Percentiles rank a stretch among this genome's conserved stretches.
These are phyloP conservation scores for Cardiocondyla obscurior DNA, from an alignment of 1,140 invertebrate genomes.

Conservation along the genomic window DNA sequence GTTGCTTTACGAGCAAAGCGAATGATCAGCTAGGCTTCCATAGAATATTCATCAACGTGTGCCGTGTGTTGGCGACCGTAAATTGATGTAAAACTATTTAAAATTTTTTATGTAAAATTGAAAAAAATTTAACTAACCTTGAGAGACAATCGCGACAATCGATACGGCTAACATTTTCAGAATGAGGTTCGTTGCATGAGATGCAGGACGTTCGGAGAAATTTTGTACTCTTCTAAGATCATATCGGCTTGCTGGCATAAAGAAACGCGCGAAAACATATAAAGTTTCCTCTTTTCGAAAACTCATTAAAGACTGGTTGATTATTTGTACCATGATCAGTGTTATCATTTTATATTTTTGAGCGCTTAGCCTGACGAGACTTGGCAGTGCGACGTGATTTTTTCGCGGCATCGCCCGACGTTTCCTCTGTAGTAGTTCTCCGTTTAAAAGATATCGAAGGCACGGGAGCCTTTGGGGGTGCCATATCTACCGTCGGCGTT, in stretches of 20 bases:
- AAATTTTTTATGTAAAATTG: too few species aligned
- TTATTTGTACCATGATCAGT: constrained; percentile 79
- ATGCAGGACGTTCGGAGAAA: constrained; percentile 72
- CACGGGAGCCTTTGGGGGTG: constrained; percentile 79
- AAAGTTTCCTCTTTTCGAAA: constrained; percentile 56
- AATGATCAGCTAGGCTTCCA: constrained; percentile 69
- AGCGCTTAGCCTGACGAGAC: constrained; percentile 81
- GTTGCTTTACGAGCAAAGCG: constrained; percentile 65
- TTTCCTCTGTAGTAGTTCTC: constrained; percentile 77
- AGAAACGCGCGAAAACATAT: constrained; percentile 56
- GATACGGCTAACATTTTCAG: constrained; percentile 45
- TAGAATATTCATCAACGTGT: constrained; percentile 70
- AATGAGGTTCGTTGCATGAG: constrained; percentile 69
- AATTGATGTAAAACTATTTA: constrained; percentile 46
- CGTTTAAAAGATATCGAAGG: constrained; percentile 78
- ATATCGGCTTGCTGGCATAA: constrained; percentile 65
- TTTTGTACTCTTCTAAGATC: constrained; percentile 79
- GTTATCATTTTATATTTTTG: constrained; percentile 79
- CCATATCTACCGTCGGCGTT: constrained; percentile 75
- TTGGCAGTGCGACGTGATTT: constrained; percentile 81
- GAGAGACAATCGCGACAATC: constrained; percentile 44
- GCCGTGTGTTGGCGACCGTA: not conserved
- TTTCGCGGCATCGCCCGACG: constrained; percentile 74
- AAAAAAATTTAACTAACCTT: constrained; percentile 58
- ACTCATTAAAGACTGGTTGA: constrained; percentile 65